Percentiles rank a stretch among this genome's conserved stretches.
Evolutionary conservation across 2,113 vertebrate species (phyloP).

Genomic region (Circaetus gallicus): DNA sequence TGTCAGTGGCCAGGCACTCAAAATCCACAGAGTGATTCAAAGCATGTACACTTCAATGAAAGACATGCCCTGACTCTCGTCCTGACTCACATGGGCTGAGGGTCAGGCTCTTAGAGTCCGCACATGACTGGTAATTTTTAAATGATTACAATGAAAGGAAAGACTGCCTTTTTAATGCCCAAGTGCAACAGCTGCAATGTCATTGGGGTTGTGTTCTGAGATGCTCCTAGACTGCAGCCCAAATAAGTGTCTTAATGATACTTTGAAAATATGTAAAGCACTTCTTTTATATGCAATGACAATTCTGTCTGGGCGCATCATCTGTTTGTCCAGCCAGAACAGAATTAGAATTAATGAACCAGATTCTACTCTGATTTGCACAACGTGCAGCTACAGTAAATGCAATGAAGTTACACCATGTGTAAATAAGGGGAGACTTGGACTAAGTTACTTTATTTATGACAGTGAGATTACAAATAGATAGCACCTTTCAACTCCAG

Average conservation of each 20-base stretch:
- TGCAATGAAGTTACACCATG: background rate
- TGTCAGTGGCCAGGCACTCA: background rate
- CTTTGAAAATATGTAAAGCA: slow-evolving; percentile 47
- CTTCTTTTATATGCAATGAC: slow-evolving; percentile 33
- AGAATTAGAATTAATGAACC: slow-evolving; percentile 31
- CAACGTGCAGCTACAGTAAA: background rate
- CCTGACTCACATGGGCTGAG: background rate
- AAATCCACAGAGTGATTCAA: background rate
- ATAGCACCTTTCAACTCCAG: background rate
- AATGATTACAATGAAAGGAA: slow-evolving; percentile 56
- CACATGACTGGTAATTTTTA: slow-evolving; percentile 46
- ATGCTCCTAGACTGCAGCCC: slow-evolving; percentile 32
- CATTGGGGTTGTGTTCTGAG: slow-evolving; percentile 26
- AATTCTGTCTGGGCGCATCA: slow-evolving; percentile 14
- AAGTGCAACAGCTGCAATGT: slow-evolving; percentile 57
- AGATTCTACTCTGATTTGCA: background rate
- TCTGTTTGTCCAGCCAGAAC: slow-evolving; percentile 48
- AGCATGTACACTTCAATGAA: background rate
- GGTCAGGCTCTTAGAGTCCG: background rate
- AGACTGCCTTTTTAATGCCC: slow-evolving; percentile 53
- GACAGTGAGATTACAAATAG: background rate
- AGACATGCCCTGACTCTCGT: background rate
- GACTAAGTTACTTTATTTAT: background rate
- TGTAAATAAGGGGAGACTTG: background rate
- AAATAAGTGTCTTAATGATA: slow-evolving; percentile 52